Evolutionary conservation across 2,113 vertebrate genomes (phyloP).

Genomic region (Mustela lutreola): DNA sequence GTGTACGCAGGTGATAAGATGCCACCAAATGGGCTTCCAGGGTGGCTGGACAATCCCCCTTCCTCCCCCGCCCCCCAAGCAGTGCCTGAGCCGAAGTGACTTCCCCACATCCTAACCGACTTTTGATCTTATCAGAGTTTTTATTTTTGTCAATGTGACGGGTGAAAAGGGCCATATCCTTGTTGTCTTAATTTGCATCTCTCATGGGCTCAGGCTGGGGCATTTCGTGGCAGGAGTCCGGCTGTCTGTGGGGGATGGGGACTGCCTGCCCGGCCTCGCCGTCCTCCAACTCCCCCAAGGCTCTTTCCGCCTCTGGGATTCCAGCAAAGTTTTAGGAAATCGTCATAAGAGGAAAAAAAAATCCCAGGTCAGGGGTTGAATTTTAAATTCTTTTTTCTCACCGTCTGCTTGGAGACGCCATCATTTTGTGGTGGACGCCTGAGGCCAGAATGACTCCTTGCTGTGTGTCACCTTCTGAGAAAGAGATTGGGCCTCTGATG

Average conservation of each 20-base stretch:
- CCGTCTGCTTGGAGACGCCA: not conserved
- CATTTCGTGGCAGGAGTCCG: not conserved
- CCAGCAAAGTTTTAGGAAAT: not conserved
- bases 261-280: too few species aligned
- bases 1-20: not conserved
- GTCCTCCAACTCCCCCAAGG: too few species aligned
- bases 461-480: constrained; percentile 22
- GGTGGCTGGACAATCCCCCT: not conserved
- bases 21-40: not conserved
- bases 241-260: not conserved
- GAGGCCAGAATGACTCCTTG: not conserved
- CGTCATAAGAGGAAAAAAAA: not conserved
- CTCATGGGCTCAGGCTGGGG: not conserved
- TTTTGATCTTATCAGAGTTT: constrained; percentile 61
- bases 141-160: constrained; percentile 62
- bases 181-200: constrained; percentile 51
- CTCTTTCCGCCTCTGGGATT: not conserved
- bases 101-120: constrained; percentile 65
- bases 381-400: not conserved
- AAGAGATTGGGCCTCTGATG: not conserved
- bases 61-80: too few species aligned
- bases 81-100: not conserved
- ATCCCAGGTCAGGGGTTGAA: not conserved
- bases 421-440: not conserved
- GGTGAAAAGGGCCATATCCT: not conserved